phyloP scores from a whole-genome alignment of 2,113 vertebrate species.

The Platanista minor region DNA sequence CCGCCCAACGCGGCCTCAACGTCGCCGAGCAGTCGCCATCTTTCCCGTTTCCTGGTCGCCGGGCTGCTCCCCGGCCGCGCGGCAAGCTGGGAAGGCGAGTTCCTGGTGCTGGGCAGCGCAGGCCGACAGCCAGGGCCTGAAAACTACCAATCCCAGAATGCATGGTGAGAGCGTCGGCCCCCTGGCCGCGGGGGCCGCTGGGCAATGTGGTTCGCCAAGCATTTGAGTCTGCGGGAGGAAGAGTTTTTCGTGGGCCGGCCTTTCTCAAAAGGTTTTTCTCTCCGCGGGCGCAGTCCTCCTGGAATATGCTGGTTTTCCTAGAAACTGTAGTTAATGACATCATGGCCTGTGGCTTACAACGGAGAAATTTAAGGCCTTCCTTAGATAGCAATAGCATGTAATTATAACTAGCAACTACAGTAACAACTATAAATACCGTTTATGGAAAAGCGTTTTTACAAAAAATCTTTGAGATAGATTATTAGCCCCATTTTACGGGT shows the following conservation, averaged over 20 bases:
- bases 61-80: not conserved
- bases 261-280: not conserved
- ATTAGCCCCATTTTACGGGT: not conserved
- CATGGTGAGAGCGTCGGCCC: not conserved
- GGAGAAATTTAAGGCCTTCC: not conserved
- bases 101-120: fast-evolving
- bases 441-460: not conserved
- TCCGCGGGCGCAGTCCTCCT: not conserved
- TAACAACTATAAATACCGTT: not conserved
- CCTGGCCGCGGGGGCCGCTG: not conserved
- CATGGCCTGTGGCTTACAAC: not conserved
- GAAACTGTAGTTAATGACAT: not conserved
- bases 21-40: slow-evolving; percentile 72
- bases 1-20: slow-evolving; percentile 70
- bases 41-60: slow-evolving; percentile 70
- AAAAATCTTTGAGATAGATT: not conserved
- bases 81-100: slow-evolving; percentile 71
- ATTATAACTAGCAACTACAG: not conserved
- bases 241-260: not conserved
- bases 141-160: slow-evolving; percentile 68
- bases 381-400: not conserved
- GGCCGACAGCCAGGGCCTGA: fast-evolving
- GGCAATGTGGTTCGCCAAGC: slow-evolving; percentile 42
- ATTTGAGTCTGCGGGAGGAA: not conserved
- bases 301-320: not conserved